phyloP scores from a whole-genome alignment of 2,888 invertebrate species.

The Lasius platythorax region DNA sequence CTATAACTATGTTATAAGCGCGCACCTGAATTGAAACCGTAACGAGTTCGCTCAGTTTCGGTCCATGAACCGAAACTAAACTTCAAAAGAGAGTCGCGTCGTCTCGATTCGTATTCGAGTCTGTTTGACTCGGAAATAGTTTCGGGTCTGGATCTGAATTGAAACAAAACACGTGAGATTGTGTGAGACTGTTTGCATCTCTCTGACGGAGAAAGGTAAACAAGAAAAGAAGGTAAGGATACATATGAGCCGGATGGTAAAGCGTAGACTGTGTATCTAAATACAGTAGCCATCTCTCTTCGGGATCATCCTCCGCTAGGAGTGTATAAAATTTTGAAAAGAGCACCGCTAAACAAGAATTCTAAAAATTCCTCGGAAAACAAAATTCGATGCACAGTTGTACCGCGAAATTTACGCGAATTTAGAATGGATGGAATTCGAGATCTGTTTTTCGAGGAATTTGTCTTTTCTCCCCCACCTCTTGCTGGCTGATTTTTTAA shows the following conservation, averaged over 20 bases:
- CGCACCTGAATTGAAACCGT: constrained; percentile 15
- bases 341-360: background rate
- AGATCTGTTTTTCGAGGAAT: background rate
- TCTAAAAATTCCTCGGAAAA: background rate
- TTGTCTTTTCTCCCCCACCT: background rate
- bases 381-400: background rate
- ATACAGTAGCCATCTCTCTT: constrained; percentile 22
- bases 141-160: constrained; percentile 22
- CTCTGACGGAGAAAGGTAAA: constrained; percentile 15
- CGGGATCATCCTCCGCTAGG: constrained; percentile 9
- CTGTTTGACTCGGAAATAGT: background rate
- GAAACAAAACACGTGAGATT: constrained; percentile 49
- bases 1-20: constrained; percentile 19
- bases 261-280: constrained; percentile 23
- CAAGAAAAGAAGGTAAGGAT: constrained; percentile 12
- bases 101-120: constrained; percentile 7
- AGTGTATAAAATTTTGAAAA: constrained; percentile 38
- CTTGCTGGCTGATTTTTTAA: constrained; percentile 30
- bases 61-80: constrained; percentile 13
- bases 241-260: constrained; percentile 8
- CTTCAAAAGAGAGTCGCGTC: background rate
- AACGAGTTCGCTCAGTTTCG: constrained; percentile 39
- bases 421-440: constrained; percentile 15
- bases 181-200: constrained; percentile 29
- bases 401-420: background rate